phyloP scores from a whole-genome alignment of 1,140 invertebrate genomes.

The Drosophila sechellia region DNA sequence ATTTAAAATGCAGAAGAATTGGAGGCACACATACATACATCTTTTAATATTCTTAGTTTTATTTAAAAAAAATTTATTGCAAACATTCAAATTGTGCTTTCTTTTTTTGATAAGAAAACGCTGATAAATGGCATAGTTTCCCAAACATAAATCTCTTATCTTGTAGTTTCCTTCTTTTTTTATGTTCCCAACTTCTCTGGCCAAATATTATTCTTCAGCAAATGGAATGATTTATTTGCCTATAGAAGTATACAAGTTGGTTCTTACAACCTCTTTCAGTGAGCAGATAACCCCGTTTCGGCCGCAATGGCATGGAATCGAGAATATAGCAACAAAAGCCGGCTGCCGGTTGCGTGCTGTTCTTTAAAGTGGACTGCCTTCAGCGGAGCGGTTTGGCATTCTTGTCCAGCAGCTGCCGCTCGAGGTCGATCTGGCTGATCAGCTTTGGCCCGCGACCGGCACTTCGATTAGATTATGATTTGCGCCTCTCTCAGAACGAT shows the following conservation, averaged over 20 bases:
- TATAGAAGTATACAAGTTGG: too few species aligned
- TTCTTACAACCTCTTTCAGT: conserved; percentile 9
- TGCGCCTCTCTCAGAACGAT: conserved; percentile 37
- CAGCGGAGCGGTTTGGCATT: conserved; percentile 63
- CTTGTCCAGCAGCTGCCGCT: conserved; percentile 59
- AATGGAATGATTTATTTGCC: conserved; percentile 1
- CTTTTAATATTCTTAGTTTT: too few species aligned
- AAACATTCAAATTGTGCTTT: too few species aligned
- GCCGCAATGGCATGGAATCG: not conserved
- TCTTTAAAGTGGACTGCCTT: conserved; percentile 74
- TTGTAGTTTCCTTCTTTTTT: too few species aligned
- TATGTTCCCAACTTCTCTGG: too few species aligned
- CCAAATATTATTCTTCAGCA: not conserved
- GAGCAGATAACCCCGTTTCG: conserved; percentile 33
- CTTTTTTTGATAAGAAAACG: too few species aligned
- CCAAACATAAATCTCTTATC: too few species aligned
- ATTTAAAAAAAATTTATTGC: too few species aligned
- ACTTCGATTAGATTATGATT: conserved; percentile 64
- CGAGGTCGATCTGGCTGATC: conserved; percentile 28
- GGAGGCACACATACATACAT: too few species aligned
- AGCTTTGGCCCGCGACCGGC: conserved; percentile 46
- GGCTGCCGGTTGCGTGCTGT: conserved; percentile 60
- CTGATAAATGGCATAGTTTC: too few species aligned
- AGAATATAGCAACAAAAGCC: conserved; percentile 45
- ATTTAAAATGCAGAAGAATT: too few species aligned